These are phyloP conservation scores for Microcebus griseorufus DNA, from an alignment of 2,113 vertebrate genomes.

Conservation along the genomic window DNA sequence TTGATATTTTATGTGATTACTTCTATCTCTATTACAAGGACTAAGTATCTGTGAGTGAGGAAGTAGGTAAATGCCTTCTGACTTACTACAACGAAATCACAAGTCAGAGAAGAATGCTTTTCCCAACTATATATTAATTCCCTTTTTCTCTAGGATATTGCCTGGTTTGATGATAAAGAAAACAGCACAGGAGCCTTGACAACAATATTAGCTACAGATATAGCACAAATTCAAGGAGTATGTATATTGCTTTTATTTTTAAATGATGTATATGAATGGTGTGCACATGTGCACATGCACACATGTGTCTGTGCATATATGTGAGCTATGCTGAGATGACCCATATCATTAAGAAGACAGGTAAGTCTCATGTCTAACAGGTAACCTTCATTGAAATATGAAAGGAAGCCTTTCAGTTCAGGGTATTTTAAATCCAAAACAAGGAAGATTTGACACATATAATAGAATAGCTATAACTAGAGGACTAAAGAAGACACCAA, in stretches of 20 bases:
- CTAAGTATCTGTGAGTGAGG: background rate
- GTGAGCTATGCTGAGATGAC: background rate
- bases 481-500: slow-evolving; percentile 5
- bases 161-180: slow-evolving; percentile 73
- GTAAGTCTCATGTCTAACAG: background rate
- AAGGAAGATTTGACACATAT: background rate
- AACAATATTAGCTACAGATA: slow-evolving; percentile 71
- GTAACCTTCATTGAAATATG: background rate
- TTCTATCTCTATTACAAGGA: background rate
- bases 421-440: slow-evolving; percentile 18
- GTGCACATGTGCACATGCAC: background rate
- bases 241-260: slow-evolving; percentile 51
- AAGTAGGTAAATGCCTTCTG: background rate
- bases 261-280: background rate
- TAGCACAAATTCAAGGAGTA: slow-evolving; percentile 71
- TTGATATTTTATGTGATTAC: too few relatives aligned
- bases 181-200: slow-evolving; percentile 67
- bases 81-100: background rate
- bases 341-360: background rate
- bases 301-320: background rate
- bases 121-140: background rate
- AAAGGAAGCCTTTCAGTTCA: background rate
- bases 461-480: background rate
- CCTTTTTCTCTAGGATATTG: slow-evolving; percentile 64
- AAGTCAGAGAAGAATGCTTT: background rate